Evolutionary conservation across 2,888 invertebrate genomes (phyloP), one percentile per base, ranked within the genome.

Genomic region (Cephus sareptanus): DNA sequence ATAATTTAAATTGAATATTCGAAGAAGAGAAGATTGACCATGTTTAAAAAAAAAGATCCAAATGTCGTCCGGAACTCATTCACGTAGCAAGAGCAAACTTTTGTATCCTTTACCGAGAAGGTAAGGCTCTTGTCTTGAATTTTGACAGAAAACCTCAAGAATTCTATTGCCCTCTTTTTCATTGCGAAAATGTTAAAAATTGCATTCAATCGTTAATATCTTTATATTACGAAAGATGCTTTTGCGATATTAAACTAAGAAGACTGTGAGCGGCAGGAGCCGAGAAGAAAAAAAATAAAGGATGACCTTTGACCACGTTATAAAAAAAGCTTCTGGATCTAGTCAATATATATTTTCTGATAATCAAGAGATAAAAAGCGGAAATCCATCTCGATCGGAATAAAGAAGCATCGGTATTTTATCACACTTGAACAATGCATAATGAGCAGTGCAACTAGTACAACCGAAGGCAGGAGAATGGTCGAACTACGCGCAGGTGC

Each of bases 401-500:
- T 13, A 30, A 33, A 30, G 30, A 30, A 69, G 6, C 34, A 31
- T 15, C 34, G 37, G 12, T 34, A 30, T 74, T 15, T 13, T 9
- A 77, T 73, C 71, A 34, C 68, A 34, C 73, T n/a, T 34, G 56
- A 69, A 83, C 80, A 82, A 84, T 85, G 84, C 84, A 80, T 79
- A 84, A 88, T 85, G 85, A 82, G 84, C 77, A 79, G 84, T 79
- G 84, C 82, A 80, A 83, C 83, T 84, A 85, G 81, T 77, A 80
- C 84, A 81, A 82, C 82, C 80, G 83, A 84, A 81, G 84, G 84
- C 78, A 84, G 88, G 88, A 90, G 85, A 84, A 91, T 90, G 91
- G 90, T 90, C 77, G 90, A 91, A 85, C 83, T 95, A 94, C 94
- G 95, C 88, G 94, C 94, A 88, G 94, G 95, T 92, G 94, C 94